A percentile compares a stretch with the other conserved stretches of the same genome.
These are phyloP conservation scores for Callocephalon fimbriatum DNA, from an alignment of 2,113 vertebrate species.

Conservation along the genomic window DNA sequence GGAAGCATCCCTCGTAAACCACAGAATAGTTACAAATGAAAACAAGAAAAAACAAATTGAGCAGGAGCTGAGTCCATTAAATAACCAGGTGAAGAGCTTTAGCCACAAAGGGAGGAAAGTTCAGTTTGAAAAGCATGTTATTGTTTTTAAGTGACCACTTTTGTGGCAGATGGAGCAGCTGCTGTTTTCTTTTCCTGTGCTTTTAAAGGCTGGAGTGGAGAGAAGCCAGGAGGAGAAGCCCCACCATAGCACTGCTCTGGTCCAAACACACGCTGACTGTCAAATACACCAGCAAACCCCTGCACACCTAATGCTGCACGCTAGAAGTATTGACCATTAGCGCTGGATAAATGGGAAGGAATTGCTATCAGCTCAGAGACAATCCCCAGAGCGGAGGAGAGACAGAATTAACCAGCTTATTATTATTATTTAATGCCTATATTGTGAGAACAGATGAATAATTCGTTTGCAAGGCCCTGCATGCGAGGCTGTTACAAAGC, in stretches of 20 bases:
- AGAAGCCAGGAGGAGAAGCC: neutral
- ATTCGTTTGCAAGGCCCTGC: neutral
- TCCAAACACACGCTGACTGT: neutral
- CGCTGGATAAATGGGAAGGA: neutral
- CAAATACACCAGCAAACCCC: neutral
- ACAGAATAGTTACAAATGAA: neutral
- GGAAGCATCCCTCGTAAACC: conserved; percentile 54
- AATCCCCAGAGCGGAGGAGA: neutral
- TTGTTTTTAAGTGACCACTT: neutral
- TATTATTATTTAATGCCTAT: conserved; percentile 49
- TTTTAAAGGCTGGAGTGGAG: neutral
- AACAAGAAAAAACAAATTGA: conserved; percentile 33
- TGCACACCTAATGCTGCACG: neutral
- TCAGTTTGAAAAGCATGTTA: neutral
- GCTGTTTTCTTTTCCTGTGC: neutral
- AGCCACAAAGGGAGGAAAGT: neutral
- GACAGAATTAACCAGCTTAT: conserved; percentile 47
- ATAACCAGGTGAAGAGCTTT: neutral
- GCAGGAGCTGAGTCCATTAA: neutral
- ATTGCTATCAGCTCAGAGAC: neutral
- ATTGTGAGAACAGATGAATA: conserved; percentile 35
- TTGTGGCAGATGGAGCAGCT: neutral
- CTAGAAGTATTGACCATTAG: neutral
- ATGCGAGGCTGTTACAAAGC: conserved; percentile 2
- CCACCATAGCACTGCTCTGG: neutral